Base-by-base conservation (phyloP, 2,888 invertebrate species). In the Orchesellides sinensis region DNA sequence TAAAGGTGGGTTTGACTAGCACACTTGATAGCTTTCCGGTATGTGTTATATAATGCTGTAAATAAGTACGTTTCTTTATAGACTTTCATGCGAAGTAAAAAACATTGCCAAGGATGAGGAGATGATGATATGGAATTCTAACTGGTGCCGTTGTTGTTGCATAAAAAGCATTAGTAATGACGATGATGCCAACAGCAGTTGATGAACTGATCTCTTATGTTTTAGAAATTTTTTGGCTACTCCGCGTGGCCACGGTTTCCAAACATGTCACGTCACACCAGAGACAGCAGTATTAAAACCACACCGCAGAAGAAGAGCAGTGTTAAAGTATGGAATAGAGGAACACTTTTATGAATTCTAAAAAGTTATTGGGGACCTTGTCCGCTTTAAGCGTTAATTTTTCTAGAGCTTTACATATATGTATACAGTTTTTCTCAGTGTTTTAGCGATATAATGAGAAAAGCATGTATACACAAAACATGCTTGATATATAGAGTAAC, bases 361-460 rank as follows among this genome's bases (percentile, higher is more conserved):
- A 47, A 59, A 40, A 74, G 61, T 63, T 74, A 32, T 74, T 63
- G 27, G 66, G 54, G 80, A 81, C 80, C 73, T 73, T 81, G 73
- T 54, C 73, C 73, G 80, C 66, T 52, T 81, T 40, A 54, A 59
- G 19, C 25, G 52, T 29, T 40, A 74, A 73, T 74, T 65, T 65
- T 52, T 23, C 40, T 2, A 40, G 27, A 17, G 6, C 27, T 45
- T 8, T 12, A 45, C 32, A n/a, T n/a, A n/a, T n/a, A n/a, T n/a
- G n/a, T n/a, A n/a, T 45, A 4, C n/a, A 17, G n/a, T 32, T 59
- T 63, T 63, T 65, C 29, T 19, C 8, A 52, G 49, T 21, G 40
- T 29, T 47, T 19, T 23, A 52, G 32, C 27, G 63, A 63, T 63
- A 74, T 74, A 35, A 52, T 74, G 35, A 63, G n/a, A 45, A 70